phyloP scores from a whole-genome alignment of 2,888 invertebrate genomes.

The Xanthia icteritia region DNA sequence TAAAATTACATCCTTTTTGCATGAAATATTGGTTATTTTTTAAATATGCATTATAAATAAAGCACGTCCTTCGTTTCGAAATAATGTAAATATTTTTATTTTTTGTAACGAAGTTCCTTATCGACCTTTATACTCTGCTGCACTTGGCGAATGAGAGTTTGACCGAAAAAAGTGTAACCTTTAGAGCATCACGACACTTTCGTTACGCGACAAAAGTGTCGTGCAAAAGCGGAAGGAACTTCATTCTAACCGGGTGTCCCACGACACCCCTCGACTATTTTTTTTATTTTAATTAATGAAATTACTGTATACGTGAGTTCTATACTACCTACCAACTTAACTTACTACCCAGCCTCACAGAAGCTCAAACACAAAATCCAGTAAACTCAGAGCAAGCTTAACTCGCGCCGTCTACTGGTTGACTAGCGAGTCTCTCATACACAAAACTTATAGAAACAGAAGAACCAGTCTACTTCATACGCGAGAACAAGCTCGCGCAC shows the following conservation, averaged over 20 bases:
- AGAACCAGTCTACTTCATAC: slow-evolving; percentile 3
- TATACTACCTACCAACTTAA: background rate
- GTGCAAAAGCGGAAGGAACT: background rate
- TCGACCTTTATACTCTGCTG: background rate
- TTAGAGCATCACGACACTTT: background rate
- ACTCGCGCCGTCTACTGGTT: slow-evolving; percentile 38
- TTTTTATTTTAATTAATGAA: too few species aligned
- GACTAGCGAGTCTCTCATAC: slow-evolving; percentile 24
- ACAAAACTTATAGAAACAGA: slow-evolving; percentile 1
- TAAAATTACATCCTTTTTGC: background rate
- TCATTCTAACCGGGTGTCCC: background rate
- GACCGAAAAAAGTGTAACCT: background rate
- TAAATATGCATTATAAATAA: too few species aligned
- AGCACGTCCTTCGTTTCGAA: background rate
- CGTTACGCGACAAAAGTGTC: background rate
- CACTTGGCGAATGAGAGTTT: background rate
- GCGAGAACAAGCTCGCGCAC: background rate
- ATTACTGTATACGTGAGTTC: background rate
- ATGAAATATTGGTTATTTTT: background rate
- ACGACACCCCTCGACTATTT: too few species aligned
- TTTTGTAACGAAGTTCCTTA: background rate
- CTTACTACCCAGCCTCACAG: slow-evolving; percentile 19
- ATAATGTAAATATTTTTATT: background rate
- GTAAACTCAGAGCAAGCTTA: slow-evolving; percentile 47
- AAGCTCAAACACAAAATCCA: slow-evolving; percentile 35